phyloP scores from a whole-genome alignment of 2,888 invertebrate genomes.

The Chalcis sispes region DNA sequence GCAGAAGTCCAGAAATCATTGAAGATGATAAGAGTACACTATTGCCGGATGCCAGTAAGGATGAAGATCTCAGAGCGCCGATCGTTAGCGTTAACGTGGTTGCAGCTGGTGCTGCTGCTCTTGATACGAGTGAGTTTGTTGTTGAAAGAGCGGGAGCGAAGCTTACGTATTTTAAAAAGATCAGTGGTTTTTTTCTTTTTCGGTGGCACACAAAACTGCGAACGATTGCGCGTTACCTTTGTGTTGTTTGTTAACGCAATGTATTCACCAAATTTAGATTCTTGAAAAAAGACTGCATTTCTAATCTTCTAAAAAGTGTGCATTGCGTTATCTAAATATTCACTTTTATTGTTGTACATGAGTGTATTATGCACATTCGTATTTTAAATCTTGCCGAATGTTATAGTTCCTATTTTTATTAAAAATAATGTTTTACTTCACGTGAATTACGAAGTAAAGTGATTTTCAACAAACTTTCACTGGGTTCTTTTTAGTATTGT shows the following conservation, averaged over 20 bases:
- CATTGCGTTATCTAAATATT: constrained; percentile 24
- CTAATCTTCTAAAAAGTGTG: constrained; percentile 11
- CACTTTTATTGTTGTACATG: no score
- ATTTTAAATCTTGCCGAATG: neutral
- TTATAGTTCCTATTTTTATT: neutral
- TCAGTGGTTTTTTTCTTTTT: constrained; percentile 36
- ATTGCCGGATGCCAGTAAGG: constrained; percentile 67
- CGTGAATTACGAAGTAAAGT: no score
- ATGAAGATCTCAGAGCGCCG: constrained; percentile 73
- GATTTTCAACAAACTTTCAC: no score
- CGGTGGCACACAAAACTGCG: constrained; percentile 18
- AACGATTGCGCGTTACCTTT: neutral
- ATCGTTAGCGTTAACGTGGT: constrained; percentile 61
- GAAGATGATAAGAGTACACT: constrained; percentile 54
- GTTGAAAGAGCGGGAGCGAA: constrained; percentile 31
- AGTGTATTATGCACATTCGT: neutral
- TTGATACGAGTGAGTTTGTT: constrained; percentile 54
- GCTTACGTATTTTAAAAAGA: constrained; percentile 28
- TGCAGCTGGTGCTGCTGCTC: constrained; percentile 55
- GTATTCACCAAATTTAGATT: no score
- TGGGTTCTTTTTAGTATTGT: no score
- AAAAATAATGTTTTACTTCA: neutral
- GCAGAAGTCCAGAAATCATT: constrained; percentile 78
- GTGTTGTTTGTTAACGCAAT: constrained; percentile 17
- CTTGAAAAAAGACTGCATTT: constrained; percentile 28